Evolutionary conservation across 2,113 vertebrate species (phyloP).

Genomic region (Scomber colias): DNA sequence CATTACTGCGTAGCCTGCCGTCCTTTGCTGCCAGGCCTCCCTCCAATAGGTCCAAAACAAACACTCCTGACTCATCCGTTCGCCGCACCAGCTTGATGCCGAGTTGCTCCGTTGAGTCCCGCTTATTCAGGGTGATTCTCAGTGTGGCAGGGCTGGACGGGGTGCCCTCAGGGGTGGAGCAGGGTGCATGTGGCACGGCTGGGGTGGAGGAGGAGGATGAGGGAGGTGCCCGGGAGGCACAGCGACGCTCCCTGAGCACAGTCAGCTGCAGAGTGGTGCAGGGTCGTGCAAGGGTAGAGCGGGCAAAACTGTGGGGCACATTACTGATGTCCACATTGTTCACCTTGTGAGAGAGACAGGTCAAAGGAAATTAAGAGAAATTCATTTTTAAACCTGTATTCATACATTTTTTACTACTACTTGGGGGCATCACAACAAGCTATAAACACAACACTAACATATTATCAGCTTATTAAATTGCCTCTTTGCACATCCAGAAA

Average conservation of each 20-base stretch:
- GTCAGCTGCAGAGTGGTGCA: conserved; percentile 93
- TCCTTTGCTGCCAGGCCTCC: conserved; percentile 96
- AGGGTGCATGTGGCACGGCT: conserved; percentile 76
- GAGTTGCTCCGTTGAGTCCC: conserved; percentile 94
- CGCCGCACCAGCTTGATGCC: conserved; percentile 97
- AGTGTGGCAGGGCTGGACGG: conserved; percentile 86
- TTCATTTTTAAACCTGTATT: neutral
- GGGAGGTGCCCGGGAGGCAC: conserved; percentile 84
- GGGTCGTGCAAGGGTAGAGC: conserved; percentile 92
- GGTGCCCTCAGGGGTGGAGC: conserved; percentile 85
- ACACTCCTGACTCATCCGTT: conserved; percentile 95
- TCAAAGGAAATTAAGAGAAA: neutral
- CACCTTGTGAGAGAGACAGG: conserved; percentile 83
- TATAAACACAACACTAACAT: too few species aligned
- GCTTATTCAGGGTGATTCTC: conserved; percentile 92
- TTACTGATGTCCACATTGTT: conserved; percentile 98
- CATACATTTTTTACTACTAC: too few species aligned
- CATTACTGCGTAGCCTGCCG: conserved; percentile 92
- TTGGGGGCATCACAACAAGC: too few species aligned
- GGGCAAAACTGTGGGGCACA: conserved; percentile 93
- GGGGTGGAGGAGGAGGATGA: conserved; percentile 78
- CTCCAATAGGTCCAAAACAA: conserved; percentile 95
- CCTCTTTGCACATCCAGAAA: neutral
- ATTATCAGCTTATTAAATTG: too few species aligned
- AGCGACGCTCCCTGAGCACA: conserved; percentile 93